Base-by-base conservation (phyloP, 1,140 invertebrate species). In the Drusus annulatus region DNA sequence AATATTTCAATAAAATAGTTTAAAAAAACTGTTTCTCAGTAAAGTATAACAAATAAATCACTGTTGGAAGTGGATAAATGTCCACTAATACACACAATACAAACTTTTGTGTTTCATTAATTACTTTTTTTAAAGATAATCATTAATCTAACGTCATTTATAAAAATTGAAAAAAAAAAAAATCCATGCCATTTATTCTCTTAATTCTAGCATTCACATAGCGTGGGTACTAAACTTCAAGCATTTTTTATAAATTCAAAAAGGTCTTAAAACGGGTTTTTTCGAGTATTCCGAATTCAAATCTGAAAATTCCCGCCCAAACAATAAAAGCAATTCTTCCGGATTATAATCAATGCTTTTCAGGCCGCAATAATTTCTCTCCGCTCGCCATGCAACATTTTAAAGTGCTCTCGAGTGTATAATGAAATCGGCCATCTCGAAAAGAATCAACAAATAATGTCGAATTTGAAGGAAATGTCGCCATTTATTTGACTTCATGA, bases 321-420 rank as follows among this genome's bases (percentile, higher is more conserved):
- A 65, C 62, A 65, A 65, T 28, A 7, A 65, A 25, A 65, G 62
- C 21, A 65, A 65, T 28, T 65, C 28, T 28, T 28, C 23, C 62
- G 25, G 62, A 65, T 65, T 65, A 65, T 28, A 65, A 65, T 65
- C 62, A 65, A 65, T 65, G 62, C 62, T 25, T 65, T 65, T 65
- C 62, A 65, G 25, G 62, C n/a, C 23, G 62, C 5, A 31, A 65
- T 25, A 25, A 25, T 31, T 25, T 31, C 25, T 1, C 23, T 25
- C n/a, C 62, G 21, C 1, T 8, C 60, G 25, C 23, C 62, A 28
- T 65, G 16, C 62, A 45, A 45, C 7, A 45, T 45, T 25, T 28
- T 28, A 28, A n/a, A 65, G 62, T 65, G 28, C 23, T 65, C 62
- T 65, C 23, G 62, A 65, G 62, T 28, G 10, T n/a, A 31, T 31